A percentile compares a stretch with the other conserved stretches of the same genome.
phyloP scores from a whole-genome alignment of 1,140 invertebrate genomes.

The Drosophila bipectinata region DNA sequence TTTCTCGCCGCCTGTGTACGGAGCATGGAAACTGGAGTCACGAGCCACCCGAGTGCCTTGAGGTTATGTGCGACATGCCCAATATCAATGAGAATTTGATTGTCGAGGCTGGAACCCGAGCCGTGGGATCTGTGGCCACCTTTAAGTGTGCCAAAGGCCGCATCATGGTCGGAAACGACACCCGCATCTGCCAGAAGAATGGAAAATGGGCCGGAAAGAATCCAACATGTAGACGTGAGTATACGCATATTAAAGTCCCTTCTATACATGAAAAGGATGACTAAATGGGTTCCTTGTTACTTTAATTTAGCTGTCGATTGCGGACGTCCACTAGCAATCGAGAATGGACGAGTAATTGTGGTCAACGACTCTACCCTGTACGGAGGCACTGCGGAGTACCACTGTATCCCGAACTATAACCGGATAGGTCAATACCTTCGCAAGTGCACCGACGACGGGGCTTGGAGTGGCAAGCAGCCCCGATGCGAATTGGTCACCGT shows the following conservation, averaged over 20 bases:
- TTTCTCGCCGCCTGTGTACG: slow-evolving; percentile 91
- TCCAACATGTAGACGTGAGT: slow-evolving; percentile 93
- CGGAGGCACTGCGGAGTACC: slow-evolving; percentile 93
- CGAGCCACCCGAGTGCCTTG: slow-evolving; percentile 90
- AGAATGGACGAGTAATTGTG: slow-evolving; percentile 93
- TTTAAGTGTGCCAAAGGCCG: slow-evolving; percentile 93
- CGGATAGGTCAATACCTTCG: slow-evolving; percentile 91
- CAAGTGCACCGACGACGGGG: slow-evolving; percentile 92
- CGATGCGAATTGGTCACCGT: slow-evolving; percentile 88
- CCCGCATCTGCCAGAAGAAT: slow-evolving; percentile 90
- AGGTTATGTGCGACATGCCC: slow-evolving; percentile 91
- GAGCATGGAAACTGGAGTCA: slow-evolving; percentile 95
- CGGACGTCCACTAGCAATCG: slow-evolving; percentile 89
- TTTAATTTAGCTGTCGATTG: slow-evolving; percentile 89
- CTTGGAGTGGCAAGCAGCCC: slow-evolving; percentile 93
- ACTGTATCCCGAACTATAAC: slow-evolving; percentile 93
- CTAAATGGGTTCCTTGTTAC: neutral
- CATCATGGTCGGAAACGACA: slow-evolving; percentile 91
- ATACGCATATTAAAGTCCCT: neutral
- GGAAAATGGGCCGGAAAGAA: slow-evolving; percentile 92
- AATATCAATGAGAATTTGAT: slow-evolving; percentile 86
- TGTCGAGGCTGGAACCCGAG: slow-evolving; percentile 84
- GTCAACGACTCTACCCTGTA: slow-evolving; percentile 93
- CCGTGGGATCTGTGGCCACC: slow-evolving; percentile 89
- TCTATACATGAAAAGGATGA: neutral